Conservation (phyloP, 2,797 vertebrate genomes). For the Microctenopoma lineatum region DNA sequence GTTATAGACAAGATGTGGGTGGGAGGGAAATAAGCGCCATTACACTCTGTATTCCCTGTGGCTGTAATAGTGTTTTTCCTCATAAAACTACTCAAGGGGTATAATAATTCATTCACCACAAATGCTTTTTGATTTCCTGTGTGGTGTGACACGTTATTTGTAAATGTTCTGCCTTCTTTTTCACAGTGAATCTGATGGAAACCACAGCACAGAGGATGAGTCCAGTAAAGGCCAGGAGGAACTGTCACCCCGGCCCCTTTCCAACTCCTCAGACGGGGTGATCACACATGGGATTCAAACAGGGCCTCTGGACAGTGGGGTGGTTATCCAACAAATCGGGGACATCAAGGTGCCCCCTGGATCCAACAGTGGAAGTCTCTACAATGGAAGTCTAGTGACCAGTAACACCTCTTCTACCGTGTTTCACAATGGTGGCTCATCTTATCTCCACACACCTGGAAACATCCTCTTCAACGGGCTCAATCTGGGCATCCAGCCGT, state of each 20-base stretch:
- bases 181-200: constrained; percentile 81
- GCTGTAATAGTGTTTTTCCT: constrained; percentile 2
- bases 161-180: neutral
- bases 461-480: constrained; percentile 96
- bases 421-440: constrained; percentile 94
- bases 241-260: constrained; percentile 92
- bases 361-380: constrained; percentile 85
- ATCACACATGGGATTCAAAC: constrained; percentile 86
- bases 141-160: constrained; percentile 18
- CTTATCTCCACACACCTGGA: constrained; percentile 93
- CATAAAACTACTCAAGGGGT: neutral
- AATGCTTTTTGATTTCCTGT: neutral
- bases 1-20: constrained; percentile 20
- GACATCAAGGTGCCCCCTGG: constrained; percentile 94
- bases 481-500: constrained; percentile 90
- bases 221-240: constrained; percentile 98
- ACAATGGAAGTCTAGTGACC: constrained; percentile 91
- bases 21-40: constrained; percentile 26
- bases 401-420: constrained; percentile 88
- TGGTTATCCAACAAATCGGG: constrained; percentile 97
- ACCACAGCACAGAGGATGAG: constrained; percentile 92
- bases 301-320: constrained; percentile 78
- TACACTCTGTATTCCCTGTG: constrained; percentile 4
- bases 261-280: constrained; percentile 87
- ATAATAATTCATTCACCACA: neutral